Base-by-base conservation (phyloP, 2,797 vertebrate species). In the Zalophus californianus region DNA sequence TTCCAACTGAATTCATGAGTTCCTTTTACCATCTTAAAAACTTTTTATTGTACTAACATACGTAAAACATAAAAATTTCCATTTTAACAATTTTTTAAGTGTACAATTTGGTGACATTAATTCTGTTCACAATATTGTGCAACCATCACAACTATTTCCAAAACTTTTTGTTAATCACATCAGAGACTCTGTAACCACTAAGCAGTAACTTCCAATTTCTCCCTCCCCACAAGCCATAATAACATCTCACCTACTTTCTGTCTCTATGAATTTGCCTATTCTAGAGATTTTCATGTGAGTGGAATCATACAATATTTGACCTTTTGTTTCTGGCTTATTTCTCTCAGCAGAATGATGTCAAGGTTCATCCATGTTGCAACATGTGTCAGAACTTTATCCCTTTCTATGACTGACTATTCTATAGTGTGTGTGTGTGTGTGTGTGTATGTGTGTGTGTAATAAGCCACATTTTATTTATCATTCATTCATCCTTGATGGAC, bases 311-410 rank as follows among this genome's bases (percentile, higher is more conserved):
- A 38, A 16, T 13, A 44, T 62, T 60, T 85, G n/a, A 38, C 88
- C 48, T 84, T 83, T 88, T 66, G 77, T 58, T 94, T 83, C 62
- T 84, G 35, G 60, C 52, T 78, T 62, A 78, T n/a, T 73, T 88
- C 54, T 58, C 48, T 66, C 62, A 54, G 68, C 41, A 58, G 23
- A 77, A 75, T 29, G 52, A 72, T 54, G 38, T 88, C 64, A 54
- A 64, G 68, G 25, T 70, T 83, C 58, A 87, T 5, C 35, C 18
- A 54, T 15, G 29, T 21, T 64, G 56, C 32, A 80, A 13, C 9
- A 29, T 75, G 2, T 32, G 50, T 92, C 27, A 62, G 29, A 91
- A 84, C 18, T 27, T 48, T 2, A 50, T 62, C 73, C 16, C 18
- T 86, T 73, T 54, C 20, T 44, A 52, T 58, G 72, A 25, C 9